phyloP scores from a whole-genome alignment of 1,140 invertebrate species.

The Bombus confusus region DNA sequence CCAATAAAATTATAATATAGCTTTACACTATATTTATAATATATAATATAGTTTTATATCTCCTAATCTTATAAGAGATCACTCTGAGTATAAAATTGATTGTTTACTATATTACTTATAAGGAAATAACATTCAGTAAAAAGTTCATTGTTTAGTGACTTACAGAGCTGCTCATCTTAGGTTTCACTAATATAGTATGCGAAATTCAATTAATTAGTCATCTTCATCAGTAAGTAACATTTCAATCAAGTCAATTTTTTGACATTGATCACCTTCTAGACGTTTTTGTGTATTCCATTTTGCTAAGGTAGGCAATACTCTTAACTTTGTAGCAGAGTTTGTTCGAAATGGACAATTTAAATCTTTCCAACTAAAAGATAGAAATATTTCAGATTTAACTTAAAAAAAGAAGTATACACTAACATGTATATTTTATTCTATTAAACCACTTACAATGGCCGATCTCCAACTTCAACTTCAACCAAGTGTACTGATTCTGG shows the following conservation, averaged over 20 bases:
- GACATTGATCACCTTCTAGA: constrained; percentile 87
- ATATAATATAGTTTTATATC: not conserved
- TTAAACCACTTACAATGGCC: constrained; percentile 83
- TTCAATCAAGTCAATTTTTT: constrained; percentile 86
- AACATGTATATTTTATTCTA: not conserved
- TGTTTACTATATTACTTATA: not conserved
- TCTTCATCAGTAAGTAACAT: constrained; percentile 86
- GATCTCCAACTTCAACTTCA: constrained; percentile 88
- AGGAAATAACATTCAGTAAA: not conserved
- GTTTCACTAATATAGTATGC: not conserved
- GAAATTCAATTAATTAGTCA: constrained; percentile 64
- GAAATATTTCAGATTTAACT: not conserved
- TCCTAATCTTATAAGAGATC: not conserved
- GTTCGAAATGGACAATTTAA: constrained; percentile 88
- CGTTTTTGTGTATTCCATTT: constrained; percentile 88
- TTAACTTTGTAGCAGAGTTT: constrained; percentile 85
- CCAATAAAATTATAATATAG: constrained; percentile 10
- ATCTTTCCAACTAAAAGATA: constrained; percentile 88
- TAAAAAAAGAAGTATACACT: not conserved
- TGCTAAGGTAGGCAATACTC: constrained; percentile 88
- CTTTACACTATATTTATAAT: no score
- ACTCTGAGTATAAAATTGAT: not conserved
- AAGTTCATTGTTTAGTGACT: not conserved
- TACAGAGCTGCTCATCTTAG: not conserved
- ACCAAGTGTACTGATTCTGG: constrained; percentile 85